Base-by-base conservation (phyloP, 2,888 invertebrate genomes). In the Pollenia labialis region DNA sequence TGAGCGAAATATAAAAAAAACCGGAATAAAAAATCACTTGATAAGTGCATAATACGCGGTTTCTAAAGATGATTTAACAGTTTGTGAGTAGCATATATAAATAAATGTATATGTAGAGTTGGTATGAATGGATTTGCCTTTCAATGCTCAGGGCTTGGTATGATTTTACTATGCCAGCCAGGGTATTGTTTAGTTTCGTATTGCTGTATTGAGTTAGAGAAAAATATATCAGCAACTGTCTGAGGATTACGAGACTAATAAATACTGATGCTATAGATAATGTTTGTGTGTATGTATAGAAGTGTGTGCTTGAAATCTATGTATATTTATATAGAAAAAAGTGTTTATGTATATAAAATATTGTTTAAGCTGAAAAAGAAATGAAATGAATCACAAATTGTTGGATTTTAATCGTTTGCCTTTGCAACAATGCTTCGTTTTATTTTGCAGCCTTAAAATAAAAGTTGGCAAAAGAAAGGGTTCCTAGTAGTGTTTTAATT, bases 181-280 rank as follows among this genome's bases (percentile, higher is more conserved):
- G 14, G 68, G 23, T 54, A 62, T 82, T 82, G 66, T 79, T 64
- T 79, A 69, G 69, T 48, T 75, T 69, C 71, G 71, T 81, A 76
- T 56, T 71, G 75, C 69, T 69, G 44, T 40, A 76, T 18, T 18
- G 16, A 71, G 50, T 75, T 74, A 18, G 60, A 32, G 60, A 69
- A 74, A 32, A 69, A 76, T 84, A 76, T 81, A 87, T 84, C 84
- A 84, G 81, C 84, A 84, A 87, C 87, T 87, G 87, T 87, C 87
- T 87, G 87, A 84, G 87, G 84, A 87, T 87, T 87, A 87, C 87
- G 80, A 87, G 81, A 87, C 87, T 87, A 87, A 87, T 87, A 87
- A 87, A 87, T 84, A 87, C 87, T 87, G 79, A 79, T 79, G 60
- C 79, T 79, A 60, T 60, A 68, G 79, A 74, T 77, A 74, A 68